These are phyloP conservation scores for Antennarius maculatus DNA, from an alignment of 2,797 vertebrate genomes.

Conservation along the genomic window DNA sequence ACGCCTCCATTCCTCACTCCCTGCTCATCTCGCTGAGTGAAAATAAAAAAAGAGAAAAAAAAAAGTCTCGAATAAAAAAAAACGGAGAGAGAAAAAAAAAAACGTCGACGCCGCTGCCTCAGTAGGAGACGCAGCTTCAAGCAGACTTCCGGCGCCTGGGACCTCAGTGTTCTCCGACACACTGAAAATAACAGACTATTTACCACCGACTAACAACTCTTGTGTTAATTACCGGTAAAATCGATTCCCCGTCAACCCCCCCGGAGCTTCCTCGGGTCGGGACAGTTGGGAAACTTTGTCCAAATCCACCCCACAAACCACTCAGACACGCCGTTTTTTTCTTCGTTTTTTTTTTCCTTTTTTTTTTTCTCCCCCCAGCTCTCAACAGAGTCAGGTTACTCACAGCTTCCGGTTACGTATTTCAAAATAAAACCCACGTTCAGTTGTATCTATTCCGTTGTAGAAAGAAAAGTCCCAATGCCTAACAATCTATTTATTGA, in stretches of 20 bases:
- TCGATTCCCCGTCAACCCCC: conserved; percentile 76
- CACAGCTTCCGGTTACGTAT: conserved; percentile 20
- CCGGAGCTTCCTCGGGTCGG: conserved; percentile 77
- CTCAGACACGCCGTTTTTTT: conserved; percentile 78
- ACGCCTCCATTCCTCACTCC: conserved; percentile 71
- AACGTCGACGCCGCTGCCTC: conserved; percentile 71
- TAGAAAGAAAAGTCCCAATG: too few species aligned
- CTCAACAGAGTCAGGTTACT: conserved; percentile 30
- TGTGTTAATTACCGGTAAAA: conserved; percentile 79
- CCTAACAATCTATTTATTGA: too few species aligned
- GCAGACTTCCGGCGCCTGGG: conserved; percentile 86
- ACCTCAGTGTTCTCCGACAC: conserved; percentile 75
- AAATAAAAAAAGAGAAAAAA: conserved; percentile 71
- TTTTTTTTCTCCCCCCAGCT: conserved; percentile 57
- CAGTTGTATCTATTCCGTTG: too few species aligned
- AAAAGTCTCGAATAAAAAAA: conserved; percentile 75
- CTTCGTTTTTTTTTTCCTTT: conserved; percentile 61
- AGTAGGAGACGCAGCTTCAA: conserved; percentile 79
- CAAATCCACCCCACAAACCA: conserved; percentile 81
- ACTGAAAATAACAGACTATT: conserved; percentile 72
- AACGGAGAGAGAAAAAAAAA: conserved; percentile 53
- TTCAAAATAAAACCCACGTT: conserved; percentile 55
- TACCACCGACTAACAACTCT: conserved; percentile 69
- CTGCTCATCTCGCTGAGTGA: conserved; percentile 74
- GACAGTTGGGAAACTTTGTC: conserved; percentile 85